Base-by-base conservation (phyloP, 2,113 vertebrate genomes). In the Semicossyphus pulcher region DNA sequence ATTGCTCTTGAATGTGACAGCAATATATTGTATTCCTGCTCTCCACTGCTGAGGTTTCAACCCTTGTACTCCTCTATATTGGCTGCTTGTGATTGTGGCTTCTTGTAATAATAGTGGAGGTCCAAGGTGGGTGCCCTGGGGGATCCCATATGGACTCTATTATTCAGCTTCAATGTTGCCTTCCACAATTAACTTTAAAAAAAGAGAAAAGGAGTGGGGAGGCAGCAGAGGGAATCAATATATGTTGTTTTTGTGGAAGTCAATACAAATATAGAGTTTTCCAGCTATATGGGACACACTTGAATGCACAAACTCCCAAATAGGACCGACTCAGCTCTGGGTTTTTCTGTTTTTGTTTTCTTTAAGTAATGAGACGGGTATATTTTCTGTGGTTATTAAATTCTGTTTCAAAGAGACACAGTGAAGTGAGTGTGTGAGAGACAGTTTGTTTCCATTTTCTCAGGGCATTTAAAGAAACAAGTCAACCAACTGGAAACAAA, bases 141-240 rank as follows among this genome's bases (percentile, higher is more conserved):
- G 62, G 47, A 39, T 48, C 4, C n/a, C 47, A 31, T n/a, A 41
- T 51, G 39, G 21, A 26, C 51, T 32, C 18, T n/a, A 2, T 65
- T 60, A 41, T 48, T 59, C 21, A 4, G 32, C 39, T 76, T 64
- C 32, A 1, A 2, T 45, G 42, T 72, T 15, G 7, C 52, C 21
- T 10, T 57, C 39, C 12, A 39, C 57, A 57, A 48, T 68, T 71
- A 74, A 65, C 29, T 44, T 74, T 4, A 34, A 23, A 63, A 48
- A 37, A 16, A 21, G 12, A 36, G 32, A 47, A 4, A n/a, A 3
- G 4, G 18, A 29, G 10, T 16, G 6, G 1, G 1, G 34, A 45
- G 16, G 15, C 2, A 0, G 23, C 8, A n/a, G 0, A 45, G 36
- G 6, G 15, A 36, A 72, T 74, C 52, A 21, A 45, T 78, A 52